Evolutionary conservation across 2,113 vertebrate genomes (phyloP), one percentile per base, ranked within the genome.

Genomic region (Brachyhypopomus gauderio): DNA sequence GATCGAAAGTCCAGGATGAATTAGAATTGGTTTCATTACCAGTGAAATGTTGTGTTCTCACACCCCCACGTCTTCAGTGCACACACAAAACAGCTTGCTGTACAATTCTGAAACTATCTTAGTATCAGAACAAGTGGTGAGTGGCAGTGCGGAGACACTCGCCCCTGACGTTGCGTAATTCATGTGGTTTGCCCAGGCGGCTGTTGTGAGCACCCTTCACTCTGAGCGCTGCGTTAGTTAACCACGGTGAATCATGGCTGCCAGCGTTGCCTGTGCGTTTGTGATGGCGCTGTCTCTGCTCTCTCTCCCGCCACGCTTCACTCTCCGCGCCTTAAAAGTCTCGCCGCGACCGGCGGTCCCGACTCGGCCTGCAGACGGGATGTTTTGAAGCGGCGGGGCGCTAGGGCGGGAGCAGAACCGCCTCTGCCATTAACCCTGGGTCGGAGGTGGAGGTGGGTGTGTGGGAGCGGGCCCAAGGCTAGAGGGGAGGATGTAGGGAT

Each of bases 391-490:
- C 55, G 3, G 55, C 2, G 9, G 16, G 25, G 36, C 5, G 58
- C 27, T 19, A 41, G 62, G 76, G 20, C 79, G 55, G 69, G 59
- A 27, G 19, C 23, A 27, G 72, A 72, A 38, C 77, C 55, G 72
- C 52, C 72, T 58, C 30, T 36, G n/a, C 72, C 83, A 85, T 85
- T 87, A 87, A 85, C 79, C 84, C 74, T 41, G 72, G 17, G 72
- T 81, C 73, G 79, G 84, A 80, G 80, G 78, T 79, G 75, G 59
- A 75, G 19, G 45, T 75, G 82, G 63, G 60, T 59, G 71, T 36
- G 6, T 5, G n/a, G n/a, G n/a, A n/a, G n/a, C n/a, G n/a, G 71
- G 45, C 62, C 4, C 4, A 9, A 1, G 9, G 45, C 45, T 48
- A 11, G 3, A 4, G 45, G 12, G 45, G 45, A 48, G 45, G 45